Base-by-base conservation (phyloP, 35 echinoderm and acorn worm species). In the Anneissia japonica region DNA sequence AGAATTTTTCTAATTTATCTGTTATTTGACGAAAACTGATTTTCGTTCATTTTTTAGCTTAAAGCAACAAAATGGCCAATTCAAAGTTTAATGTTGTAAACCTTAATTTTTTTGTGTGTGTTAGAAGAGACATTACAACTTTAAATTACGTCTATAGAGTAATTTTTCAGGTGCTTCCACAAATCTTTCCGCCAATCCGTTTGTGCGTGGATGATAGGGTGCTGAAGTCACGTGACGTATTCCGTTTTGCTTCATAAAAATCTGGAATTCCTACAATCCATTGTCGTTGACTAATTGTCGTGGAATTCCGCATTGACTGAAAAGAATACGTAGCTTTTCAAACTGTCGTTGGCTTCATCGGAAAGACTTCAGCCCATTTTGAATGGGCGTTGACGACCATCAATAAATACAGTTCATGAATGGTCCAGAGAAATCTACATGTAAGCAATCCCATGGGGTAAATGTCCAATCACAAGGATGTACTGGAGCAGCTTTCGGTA, bases 221-320 rank as follows among this genome's bases (percentile, higher is more conserved):
- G 89, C 33, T 7, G 38, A 38, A 33, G 26, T 74, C 0, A 91
- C 73, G 81, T 95, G 93, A 14, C 88, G 84, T 28, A 95, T 95
- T 40, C 41, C 85, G 79, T 91, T 91, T 16, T 32, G 5, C 3
- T 37, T 46, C 79, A 82, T 83, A 43, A 14, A 43, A 43, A 6
- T 14, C 14, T 14, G 4, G 40, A 43, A 43, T 43, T 6, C 40
- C 40, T 43, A 14, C 40, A 43, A 43, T 14, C 40, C 40, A 14
- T 43, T 43, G 14, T 43, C 40, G 14, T 4, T 6, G 14, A 43
- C 40, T 6, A 43, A 14, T 43, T 43, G 40, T 43, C 40, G 40
- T 43, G 40, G 40, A 43, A 43, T 14, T 14, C 40, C 40, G 14
- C 14, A 43, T 43, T 43, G 40, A 14, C 40, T 43, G 14, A 43